phyloP scores from a whole-genome alignment of 2,113 vertebrate genomes.

The Spheniscus mendiculus region DNA sequence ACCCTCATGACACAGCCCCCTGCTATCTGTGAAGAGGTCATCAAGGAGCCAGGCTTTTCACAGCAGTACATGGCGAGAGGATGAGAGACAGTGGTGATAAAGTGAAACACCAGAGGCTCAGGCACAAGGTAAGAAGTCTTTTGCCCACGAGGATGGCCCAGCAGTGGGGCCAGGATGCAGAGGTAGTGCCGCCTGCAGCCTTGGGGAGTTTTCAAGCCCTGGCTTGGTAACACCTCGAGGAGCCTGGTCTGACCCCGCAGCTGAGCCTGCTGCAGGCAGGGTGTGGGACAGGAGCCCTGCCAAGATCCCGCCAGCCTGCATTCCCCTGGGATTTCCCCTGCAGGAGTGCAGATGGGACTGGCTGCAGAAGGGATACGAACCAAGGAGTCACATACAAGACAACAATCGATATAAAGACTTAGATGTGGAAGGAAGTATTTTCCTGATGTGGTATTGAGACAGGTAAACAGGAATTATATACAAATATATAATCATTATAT shows the following conservation, averaged over 20 bases:
- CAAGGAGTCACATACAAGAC: not conserved
- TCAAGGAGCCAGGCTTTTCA: not conserved
- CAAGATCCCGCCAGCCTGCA: fast-evolving
- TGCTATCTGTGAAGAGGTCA: not conserved
- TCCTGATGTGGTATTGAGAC: not conserved
- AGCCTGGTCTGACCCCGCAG: not conserved
- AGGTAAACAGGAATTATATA: not conserved
- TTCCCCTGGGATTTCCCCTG: not conserved
- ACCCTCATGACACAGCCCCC: too few relatives aligned
- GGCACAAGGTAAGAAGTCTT: not conserved
- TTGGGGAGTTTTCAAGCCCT: not conserved
- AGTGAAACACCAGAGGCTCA: not conserved
- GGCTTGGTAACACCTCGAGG: not conserved
- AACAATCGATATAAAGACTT: not conserved
- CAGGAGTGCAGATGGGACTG: fast-evolving
- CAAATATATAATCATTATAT: not conserved
- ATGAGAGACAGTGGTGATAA: not conserved
- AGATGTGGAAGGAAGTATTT: not conserved
- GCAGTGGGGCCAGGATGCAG: not conserved
- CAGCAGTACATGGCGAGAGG: not conserved
- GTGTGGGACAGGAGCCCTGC: not conserved
- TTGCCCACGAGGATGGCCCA: fast-evolving
- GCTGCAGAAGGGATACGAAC: not conserved
- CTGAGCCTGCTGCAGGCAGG: not conserved
- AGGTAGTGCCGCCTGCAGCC: not conserved